These are phyloP conservation scores for Bolinopsis microptera DNA, from an alignment of 37 sponge, comb jelly and placozoan genomes.

Conservation along the genomic window DNA sequence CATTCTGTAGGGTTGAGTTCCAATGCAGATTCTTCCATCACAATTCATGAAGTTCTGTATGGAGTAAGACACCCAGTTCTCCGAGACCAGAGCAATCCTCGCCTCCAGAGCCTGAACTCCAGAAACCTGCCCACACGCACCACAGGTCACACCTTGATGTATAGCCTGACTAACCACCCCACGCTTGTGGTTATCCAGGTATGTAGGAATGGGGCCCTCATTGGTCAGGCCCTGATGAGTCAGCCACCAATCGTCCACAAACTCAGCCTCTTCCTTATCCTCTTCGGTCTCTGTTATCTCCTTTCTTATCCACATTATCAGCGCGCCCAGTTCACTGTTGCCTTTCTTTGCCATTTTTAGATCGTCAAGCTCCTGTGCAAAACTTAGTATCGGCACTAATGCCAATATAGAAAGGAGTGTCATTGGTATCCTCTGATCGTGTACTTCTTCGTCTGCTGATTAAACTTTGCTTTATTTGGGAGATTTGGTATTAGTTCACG, in stretches of 20 bases:
- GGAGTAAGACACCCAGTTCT: slow-evolving; percentile 47
- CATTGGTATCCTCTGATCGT: too few species aligned
- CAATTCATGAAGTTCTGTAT: slow-evolving; percentile 61
- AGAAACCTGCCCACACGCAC: slow-evolving; percentile 6
- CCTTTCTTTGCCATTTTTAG: too few species aligned
- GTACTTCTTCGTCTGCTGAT: too few species aligned
- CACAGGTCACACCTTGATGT: neutral
- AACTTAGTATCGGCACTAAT: neutral
- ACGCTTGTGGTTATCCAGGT: neutral
- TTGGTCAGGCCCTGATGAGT: too few species aligned
- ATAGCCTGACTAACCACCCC: neutral
- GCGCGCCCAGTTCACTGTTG: neutral
- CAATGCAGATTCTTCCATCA: neutral
- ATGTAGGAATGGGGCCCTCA: neutral
- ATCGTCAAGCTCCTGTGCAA: neutral
- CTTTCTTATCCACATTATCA: neutral
- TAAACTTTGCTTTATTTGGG: too few species aligned
- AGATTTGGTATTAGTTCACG: too few species aligned
- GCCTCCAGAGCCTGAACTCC: slow-evolving; percentile 5
- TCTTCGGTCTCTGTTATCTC: neutral
- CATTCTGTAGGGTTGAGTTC: neutral
- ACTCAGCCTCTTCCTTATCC: neutral
- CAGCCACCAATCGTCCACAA: neutral
- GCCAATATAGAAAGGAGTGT: neutral
- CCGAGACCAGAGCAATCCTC: slow-evolving; percentile 33